Conservation (phyloP, 1,140 invertebrate species). For the Lucilia sericata region DNA sequence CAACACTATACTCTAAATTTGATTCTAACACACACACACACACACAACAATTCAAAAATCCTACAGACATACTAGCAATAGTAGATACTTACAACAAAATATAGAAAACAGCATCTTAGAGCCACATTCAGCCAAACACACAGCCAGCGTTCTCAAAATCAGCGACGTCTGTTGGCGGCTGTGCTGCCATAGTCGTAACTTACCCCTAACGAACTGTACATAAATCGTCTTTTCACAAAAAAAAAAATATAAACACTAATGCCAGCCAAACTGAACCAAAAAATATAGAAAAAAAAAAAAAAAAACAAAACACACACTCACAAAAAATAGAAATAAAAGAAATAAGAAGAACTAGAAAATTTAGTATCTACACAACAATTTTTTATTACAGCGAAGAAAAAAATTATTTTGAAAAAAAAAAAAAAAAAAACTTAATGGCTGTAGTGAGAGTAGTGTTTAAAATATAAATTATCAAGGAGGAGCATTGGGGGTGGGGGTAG, state of each 20-base stretch:
- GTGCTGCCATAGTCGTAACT: constrained; percentile 47
- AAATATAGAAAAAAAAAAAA: too few relatives aligned
- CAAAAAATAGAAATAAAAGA: constrained; percentile 41
- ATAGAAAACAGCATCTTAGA: constrained; percentile 31
- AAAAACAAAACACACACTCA: neutral
- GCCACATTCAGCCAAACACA: neutral
- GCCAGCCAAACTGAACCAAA: constrained; percentile 29
- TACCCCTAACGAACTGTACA: constrained; percentile 49
- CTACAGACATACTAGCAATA: too few relatives aligned
- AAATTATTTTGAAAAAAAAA: neutral
- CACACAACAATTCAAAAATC: neutral
- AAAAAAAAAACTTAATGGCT: constrained; percentile 48
- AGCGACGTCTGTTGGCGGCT: neutral
- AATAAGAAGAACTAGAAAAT: constrained; percentile 52
- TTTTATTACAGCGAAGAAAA: constrained; percentile 47
- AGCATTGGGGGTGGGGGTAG: constrained; percentile 1
- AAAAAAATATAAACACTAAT: constrained; percentile 47
- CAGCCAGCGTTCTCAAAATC: neutral
- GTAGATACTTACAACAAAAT: neutral
- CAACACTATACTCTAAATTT: constrained; percentile 23
- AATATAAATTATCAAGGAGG: constrained; percentile 28
- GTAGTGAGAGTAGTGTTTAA: constrained; percentile 47
- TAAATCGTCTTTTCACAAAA: constrained; percentile 48
- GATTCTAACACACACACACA: neutral
- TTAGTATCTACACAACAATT: constrained; percentile 51